Evolutionary conservation across 2,888 invertebrate species (phyloP), one percentile per base, ranked within the genome.

Genomic region (Anticlea derivata): DNA sequence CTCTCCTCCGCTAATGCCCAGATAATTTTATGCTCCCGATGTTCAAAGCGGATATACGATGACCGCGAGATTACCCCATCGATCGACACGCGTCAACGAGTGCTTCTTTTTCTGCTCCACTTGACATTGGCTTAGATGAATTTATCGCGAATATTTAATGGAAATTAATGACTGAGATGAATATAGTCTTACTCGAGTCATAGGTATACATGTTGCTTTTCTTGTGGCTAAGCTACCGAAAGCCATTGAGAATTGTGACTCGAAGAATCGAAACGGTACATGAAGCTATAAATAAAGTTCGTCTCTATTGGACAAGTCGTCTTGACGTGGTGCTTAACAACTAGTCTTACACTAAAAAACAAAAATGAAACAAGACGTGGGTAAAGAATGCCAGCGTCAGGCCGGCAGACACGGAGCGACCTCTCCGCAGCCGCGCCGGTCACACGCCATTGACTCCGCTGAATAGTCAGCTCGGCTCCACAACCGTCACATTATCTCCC

Each of bases 401-500:
- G 66, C 71, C 78, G 81, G 80, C 82, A 77, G 46, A 68, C 73
- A 75, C 70, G 68, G 73, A 72, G 67, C 83, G 85, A 83, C 83
- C 83, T 86, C 79, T 72, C 75, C 66, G 65, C 75, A 70, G 74
- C 77, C 74, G 75, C 60, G 75, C 60, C 81, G 81, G 89, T 89
- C 87, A 89, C 89, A 88, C 89, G 78, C 89, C 88, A 88, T 84
- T 89, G 89, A 72, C 75, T 82, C 71, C 79, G 69, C 70, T 88
- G 85, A 89, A 89, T 89, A 83, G 87, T 71, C 72, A 70, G 65
- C 71, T 66, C 33, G 74, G 74, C 73, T 71, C 70, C 67, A 72
- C 72, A 65, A 70, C 78, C 78, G 78, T 71, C 78, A 78, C 70
- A 73, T 78, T 80, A 81, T 80, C 81, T 78, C 76, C 68, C 70